Percentiles rank a stretch among this genome's conserved stretches.
Conservation (phyloP, 2,113 vertebrate species). For the Gambusia affinis region DNA sequence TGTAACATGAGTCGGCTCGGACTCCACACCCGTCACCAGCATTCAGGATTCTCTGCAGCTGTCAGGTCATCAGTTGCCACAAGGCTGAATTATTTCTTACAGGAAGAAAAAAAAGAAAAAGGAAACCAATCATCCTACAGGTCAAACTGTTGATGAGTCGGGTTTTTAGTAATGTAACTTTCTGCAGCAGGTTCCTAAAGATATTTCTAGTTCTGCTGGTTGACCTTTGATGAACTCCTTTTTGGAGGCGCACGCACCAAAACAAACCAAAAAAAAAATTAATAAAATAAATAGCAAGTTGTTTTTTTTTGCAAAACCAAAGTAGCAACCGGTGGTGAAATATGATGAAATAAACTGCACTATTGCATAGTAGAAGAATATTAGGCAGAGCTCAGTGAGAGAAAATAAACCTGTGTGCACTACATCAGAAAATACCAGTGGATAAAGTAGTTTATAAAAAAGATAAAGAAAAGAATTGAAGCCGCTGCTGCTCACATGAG, state of each 20-base stretch:
- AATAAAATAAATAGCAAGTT: not conserved
- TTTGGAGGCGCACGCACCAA: constrained; percentile 20
- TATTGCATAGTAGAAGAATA: constrained; percentile 73
- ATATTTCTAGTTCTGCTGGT: constrained; percentile 5
- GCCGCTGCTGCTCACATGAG: not conserved
- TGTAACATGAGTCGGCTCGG: not conserved
- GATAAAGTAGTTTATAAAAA: not conserved
- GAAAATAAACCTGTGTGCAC: constrained; percentile 39
- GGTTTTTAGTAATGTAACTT: not conserved
- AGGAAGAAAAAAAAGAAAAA: not conserved
- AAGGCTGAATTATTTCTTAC: not conserved
- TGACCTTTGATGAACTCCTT: constrained; percentile 24
- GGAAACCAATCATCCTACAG: constrained; percentile 1
- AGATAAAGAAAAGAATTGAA: not conserved
- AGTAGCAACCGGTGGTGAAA: constrained; percentile 38
- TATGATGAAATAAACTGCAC: constrained; percentile 26
- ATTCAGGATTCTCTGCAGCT: constrained; percentile 38
- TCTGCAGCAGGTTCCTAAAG: constrained; percentile 1
- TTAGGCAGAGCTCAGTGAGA: constrained; percentile 43
- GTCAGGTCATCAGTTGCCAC: not conserved
- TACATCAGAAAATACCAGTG: constrained; percentile 7
- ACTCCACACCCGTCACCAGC: constrained; percentile 28
- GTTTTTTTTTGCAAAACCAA: constrained; percentile 16
- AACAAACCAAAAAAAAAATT: not conserved
- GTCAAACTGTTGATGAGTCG: constrained; percentile 14